A percentile compares a stretch with the other conserved stretches of the same genome.
These are phyloP conservation scores for Fistularia tabacaria DNA, from an alignment of 2,797 vertebrate genomes.

Conservation along the genomic window DNA sequence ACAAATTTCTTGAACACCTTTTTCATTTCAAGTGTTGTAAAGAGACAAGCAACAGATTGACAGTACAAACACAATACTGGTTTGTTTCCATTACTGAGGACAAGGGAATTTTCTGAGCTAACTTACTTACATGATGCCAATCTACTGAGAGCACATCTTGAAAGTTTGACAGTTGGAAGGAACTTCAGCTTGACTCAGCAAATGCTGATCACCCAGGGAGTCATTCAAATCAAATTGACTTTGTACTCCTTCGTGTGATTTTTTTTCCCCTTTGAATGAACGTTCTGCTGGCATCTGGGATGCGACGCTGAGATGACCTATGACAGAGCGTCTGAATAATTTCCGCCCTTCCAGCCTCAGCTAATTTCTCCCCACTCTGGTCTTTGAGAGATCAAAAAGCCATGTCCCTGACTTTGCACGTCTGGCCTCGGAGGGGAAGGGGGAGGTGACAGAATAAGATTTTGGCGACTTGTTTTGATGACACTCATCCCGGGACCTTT, in stretches of 20 bases:
- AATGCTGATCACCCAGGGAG: slow-evolving; percentile 9
- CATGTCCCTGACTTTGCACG: slow-evolving; percentile 8
- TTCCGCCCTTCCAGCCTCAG: slow-evolving; percentile 44
- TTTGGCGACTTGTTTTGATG: slow-evolving; percentile 64
- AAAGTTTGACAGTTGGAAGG: slow-evolving; percentile 16
- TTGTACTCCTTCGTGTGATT: slow-evolving; percentile 31
- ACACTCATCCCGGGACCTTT: slow-evolving; percentile 59
- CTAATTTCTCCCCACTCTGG: slow-evolving; percentile 45
- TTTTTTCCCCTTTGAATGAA: slow-evolving; percentile 34
- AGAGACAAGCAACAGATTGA: too few species aligned
- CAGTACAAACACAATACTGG: too few species aligned
- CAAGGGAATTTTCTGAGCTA: neutral
- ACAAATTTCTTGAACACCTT: too few species aligned
- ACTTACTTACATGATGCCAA: neutral
- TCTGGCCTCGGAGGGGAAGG: slow-evolving; percentile 17
- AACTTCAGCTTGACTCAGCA: slow-evolving; percentile 13
- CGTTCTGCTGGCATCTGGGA: slow-evolving; percentile 9
- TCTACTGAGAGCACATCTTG: neutral
- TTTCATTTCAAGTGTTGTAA: too few species aligned
- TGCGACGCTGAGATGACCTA: slow-evolving; percentile 55
- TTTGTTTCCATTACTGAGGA: too few species aligned
- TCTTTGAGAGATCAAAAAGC: slow-evolving; percentile 68
- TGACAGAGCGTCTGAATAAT: slow-evolving; percentile 36
- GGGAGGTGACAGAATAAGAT: slow-evolving; percentile 19
- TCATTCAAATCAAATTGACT: slow-evolving; percentile 22